Evolutionary conservation across 2,113 vertebrate species (phyloP).

Genomic region (Cnemophilus loriae): DNA sequence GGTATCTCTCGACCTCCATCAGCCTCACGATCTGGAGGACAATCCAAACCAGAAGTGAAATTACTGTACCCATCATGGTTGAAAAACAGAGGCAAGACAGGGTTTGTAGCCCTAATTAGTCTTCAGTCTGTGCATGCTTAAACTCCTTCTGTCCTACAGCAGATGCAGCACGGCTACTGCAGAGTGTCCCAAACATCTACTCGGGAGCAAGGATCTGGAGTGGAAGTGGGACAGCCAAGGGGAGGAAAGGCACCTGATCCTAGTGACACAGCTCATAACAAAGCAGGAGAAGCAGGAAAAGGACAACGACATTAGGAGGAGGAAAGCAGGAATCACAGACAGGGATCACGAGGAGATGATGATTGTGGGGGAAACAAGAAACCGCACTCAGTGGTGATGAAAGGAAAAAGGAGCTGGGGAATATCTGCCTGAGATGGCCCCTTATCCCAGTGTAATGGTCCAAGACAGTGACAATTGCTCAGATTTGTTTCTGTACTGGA

Average conservation of each 20-base stretch:
- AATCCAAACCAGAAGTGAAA: not conserved
- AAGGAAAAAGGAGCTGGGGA: not conserved
- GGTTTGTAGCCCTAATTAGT: not conserved
- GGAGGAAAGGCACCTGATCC: not conserved
- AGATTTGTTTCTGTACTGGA: not conserved
- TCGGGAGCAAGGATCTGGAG: not conserved
- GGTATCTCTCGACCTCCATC: accelerated
- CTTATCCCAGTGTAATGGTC: not conserved
- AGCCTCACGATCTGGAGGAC: not conserved
- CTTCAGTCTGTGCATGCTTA: not conserved
- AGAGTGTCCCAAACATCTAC: not conserved
- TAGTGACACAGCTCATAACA: not conserved
- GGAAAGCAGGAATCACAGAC: not conserved
- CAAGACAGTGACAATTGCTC: not conserved
- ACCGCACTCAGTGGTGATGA: not conserved
- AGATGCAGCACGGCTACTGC: not conserved
- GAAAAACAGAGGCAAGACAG: not conserved
- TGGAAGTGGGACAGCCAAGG: not conserved
- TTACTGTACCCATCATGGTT: not conserved
- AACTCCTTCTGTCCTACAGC: not conserved
- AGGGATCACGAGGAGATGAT: not conserved
- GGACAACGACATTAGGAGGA: not conserved
- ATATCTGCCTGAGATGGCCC: not conserved
- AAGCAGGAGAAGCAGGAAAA: not conserved
- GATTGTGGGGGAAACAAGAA: not conserved